Evolutionary conservation across 2,797 vertebrate species (phyloP), one percentile per base, ranked within the genome.

Genomic region (Semaprochilodus insignis): DNA sequence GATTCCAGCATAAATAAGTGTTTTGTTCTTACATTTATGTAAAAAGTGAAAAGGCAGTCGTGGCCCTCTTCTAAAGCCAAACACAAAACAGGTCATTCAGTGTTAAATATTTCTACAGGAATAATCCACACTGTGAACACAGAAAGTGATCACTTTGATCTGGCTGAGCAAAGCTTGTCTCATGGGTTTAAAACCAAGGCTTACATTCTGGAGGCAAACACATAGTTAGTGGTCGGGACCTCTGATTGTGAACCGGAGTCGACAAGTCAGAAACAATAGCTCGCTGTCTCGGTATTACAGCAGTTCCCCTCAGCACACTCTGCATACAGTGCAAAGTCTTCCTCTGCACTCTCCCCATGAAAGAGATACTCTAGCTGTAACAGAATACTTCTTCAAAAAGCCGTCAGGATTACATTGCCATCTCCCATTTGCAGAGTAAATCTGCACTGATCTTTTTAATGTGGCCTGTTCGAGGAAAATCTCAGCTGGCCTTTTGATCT

Each of bases 1-100:
- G 27, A 73, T 83, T 89, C 63, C 82, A 83, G 65, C 89, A 77
- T 74, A 86, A 72, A 60, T 40, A n/a, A 2, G 66, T 44, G 36
- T 74, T 57, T 67, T 72, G 23, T 85, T 86, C 86, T 54, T 14
- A 44, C 6, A 44, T 23, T 34, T 74, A 36, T 62, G 1, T 44
- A 52, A 70, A 31, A 15, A 63, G 14, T 31, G 16, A 63, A 63
- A 5, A 19, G 19, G 15, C n/a, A 34, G 44, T 13, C 15, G n/a
- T 44, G 36, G 21, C 48, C 36, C 73, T 48, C 44, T 48, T 51
- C 25, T 34, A 62, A 69, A 67, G 17, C 40, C n/a, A 25, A 60
- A 77, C 23, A 66, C 76, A 77, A 77, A 82, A 73, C 67, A 34
- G 51, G 31, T 62, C 67, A 55, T 66, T 60, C 54, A 14, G 2